Base-by-base conservation (phyloP, 2,888 invertebrate genomes). In the Corythucha ciliata region DNA sequence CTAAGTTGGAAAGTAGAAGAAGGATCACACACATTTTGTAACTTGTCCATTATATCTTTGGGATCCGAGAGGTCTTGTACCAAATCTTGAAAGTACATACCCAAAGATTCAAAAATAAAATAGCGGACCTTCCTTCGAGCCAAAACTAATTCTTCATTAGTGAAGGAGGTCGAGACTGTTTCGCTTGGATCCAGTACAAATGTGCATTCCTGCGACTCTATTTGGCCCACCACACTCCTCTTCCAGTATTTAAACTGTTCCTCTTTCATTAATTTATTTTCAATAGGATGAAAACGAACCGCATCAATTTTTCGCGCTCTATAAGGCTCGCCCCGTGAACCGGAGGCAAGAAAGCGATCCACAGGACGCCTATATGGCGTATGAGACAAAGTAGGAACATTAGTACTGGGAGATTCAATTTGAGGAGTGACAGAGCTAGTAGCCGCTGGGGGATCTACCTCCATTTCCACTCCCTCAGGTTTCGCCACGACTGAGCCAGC, bases 31-130 rank as follows among this genome's bases (percentile, higher is more conserved):
- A 14, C 33, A 7, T 14, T 16, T 14, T 45, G 29, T 4, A 45
- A 33, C 14, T 32, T 45, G 16, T 32, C 45, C 45, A 45, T 32
- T 6, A 45, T 45, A 3, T 45, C 45, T 32, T 45, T 45, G 4
- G 45, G 45, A 18, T 29, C 32, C 5, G 45, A 8, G 7, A 45
- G 8, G 32, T 45, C 45, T 12, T 45, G 29, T 7, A 45, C 45
- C 16, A 45, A 21, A 20, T 40, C 40, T 14, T 40, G 40, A 20
- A 40, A 40, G 14, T 40, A 40, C 7, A 24, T 20, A 6, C 32
- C 29, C 32, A 45, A 14, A 8, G 45, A 45, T 45, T 32, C 45
- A 4, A 27, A 7, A 18, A 45, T 29, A 14, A 16, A 45, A 18
- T 45, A 45, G 12, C 45, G 29, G 7, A 45, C 45, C 32, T 45